Evolutionary conservation across 2,113 vertebrate species (phyloP).

Genomic region (Pyrgilauda ruficollis): DNA sequence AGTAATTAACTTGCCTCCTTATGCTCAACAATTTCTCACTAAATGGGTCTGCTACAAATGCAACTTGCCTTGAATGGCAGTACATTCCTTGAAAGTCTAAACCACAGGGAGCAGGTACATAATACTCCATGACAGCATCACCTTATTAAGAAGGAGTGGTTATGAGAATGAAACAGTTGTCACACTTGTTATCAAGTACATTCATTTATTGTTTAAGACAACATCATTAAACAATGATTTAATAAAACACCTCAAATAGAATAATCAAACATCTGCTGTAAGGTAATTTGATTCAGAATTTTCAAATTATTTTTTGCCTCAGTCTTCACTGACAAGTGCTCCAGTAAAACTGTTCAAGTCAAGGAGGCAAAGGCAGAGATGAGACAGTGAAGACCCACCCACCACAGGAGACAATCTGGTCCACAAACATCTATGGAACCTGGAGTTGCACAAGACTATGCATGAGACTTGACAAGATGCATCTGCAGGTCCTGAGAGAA

Average conservation of each 20-base stretch:
- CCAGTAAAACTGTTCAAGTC: neutral
- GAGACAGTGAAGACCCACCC: neutral
- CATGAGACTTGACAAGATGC: neutral
- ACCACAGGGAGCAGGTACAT: neutral
- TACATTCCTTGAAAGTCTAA: neutral
- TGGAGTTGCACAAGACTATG: neutral
- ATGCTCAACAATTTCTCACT: neutral
- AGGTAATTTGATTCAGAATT: neutral
- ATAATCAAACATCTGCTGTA: neutral
- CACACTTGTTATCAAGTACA: neutral
- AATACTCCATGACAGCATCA: neutral
- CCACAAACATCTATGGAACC: neutral
- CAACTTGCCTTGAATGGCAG: neutral
- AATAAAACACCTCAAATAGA: neutral
- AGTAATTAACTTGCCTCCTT: neutral
- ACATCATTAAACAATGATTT: neutral
- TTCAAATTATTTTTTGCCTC: neutral
- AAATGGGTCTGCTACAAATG: neutral
- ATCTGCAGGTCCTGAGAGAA: neutral
- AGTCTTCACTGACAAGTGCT: neutral
- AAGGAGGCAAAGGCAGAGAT: neutral
- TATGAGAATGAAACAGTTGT: neutral
- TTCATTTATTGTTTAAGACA: slow-evolving; percentile 4
- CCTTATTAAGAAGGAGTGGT: neutral
- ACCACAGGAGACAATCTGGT: neutral